Conservation (phyloP, 2,888 invertebrate species). For the Enoplolaimus lenunculus region DNA sequence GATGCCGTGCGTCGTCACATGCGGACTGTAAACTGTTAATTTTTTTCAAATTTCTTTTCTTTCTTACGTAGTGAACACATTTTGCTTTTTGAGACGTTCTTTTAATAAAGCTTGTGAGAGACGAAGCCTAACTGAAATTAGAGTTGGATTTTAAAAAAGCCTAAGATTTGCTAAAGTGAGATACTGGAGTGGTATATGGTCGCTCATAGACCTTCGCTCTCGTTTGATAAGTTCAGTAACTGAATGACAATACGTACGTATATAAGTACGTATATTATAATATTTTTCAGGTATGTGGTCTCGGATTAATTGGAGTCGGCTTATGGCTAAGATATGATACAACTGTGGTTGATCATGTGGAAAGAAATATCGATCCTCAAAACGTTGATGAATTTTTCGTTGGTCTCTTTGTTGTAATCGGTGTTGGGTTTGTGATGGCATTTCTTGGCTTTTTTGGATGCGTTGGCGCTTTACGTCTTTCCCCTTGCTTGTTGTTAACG, state of each 20-base stretch:
- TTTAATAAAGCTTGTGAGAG: too few relatives aligned
- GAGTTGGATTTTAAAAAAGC: too few relatives aligned
- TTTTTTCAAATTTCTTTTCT: too few relatives aligned
- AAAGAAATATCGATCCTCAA: neutral
- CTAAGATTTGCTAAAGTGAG: too few relatives aligned
- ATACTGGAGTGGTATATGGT: too few relatives aligned
- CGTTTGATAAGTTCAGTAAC: too few relatives aligned
- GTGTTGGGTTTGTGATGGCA: neutral
- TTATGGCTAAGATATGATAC: neutral
- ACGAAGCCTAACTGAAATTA: too few relatives aligned
- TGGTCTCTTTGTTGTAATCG: neutral
- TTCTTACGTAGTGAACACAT: too few relatives aligned
- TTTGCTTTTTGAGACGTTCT: too few relatives aligned
- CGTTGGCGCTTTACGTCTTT: neutral
- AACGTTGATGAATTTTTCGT: neutral
- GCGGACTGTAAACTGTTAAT: neutral
- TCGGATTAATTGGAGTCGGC: neutral
- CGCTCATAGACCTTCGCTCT: too few relatives aligned
- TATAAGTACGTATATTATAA: too few relatives aligned
- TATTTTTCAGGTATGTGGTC: neutral
- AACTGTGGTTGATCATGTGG: neutral
- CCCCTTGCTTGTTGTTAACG: neutral
- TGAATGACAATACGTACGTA: too few relatives aligned
- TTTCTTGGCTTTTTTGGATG: neutral
- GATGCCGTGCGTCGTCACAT: neutral